These are phyloP conservation scores for Dallia pectoralis DNA, from an alignment of 2,797 vertebrate species.

Conservation along the genomic window DNA sequence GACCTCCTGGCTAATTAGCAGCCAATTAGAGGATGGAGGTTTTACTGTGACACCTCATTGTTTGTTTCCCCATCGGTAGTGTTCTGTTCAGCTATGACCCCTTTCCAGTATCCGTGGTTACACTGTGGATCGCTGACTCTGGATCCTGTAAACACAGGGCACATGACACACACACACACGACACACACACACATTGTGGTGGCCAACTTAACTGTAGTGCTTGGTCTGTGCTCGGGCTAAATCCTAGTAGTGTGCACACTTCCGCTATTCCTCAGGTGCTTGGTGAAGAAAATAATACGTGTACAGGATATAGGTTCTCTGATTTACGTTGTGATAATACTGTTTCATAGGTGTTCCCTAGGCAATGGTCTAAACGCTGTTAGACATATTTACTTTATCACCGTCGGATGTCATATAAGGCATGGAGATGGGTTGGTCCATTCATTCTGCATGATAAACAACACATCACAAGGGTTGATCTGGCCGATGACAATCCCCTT, in stretches of 20 bases:
- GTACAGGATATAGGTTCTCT: background rate
- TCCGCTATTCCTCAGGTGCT: conserved; percentile 9
- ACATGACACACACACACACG: conserved; percentile 50
- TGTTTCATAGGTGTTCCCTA: background rate
- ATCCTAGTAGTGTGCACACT: background rate
- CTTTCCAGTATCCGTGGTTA: conserved; percentile 41
- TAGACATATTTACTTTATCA: background rate
- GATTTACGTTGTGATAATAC: conserved; percentile 3
- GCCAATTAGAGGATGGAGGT: conserved; percentile 59
- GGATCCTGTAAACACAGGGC: conserved; percentile 60
- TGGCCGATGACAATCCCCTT: background rate
- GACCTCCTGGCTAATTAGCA: conserved; percentile 58
- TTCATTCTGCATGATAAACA: background rate
- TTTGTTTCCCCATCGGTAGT: conserved; percentile 58
- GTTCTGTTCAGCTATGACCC: conserved; percentile 50
- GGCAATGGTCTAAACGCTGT: background rate
- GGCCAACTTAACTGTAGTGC: background rate
- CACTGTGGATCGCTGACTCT: conserved; percentile 52
- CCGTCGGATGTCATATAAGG: background rate
- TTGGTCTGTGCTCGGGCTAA: background rate
- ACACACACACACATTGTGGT: conserved; percentile 23
- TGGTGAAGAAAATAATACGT: conserved; percentile 15
- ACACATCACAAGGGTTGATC: background rate
- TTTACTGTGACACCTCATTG: conserved; percentile 50
- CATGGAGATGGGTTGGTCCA: background rate